Base-by-base conservation (phyloP, 2,797 vertebrate genomes). In the Eutrigla gurnardus region DNA sequence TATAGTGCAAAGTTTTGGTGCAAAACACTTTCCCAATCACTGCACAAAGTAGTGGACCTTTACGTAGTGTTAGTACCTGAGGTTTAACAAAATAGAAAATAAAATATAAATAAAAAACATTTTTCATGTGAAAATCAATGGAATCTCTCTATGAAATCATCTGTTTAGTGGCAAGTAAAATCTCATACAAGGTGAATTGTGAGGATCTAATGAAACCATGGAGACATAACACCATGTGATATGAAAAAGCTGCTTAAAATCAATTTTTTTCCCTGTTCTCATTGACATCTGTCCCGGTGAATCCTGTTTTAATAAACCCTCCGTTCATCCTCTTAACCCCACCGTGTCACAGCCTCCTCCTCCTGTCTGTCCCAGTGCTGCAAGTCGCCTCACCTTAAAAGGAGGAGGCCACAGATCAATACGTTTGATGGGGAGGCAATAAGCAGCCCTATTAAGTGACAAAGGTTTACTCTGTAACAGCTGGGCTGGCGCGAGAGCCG, bases 401-500 rank as follows among this genome's bases (percentile, higher is more conserved):
- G 93, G 95, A 94, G 93, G 65, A 93, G 95, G 96, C 96, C 96
- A 96, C 96, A 97, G 97, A 98, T 98, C 97, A 96, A 98, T 98
- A 97, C 96, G 94, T 97, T 97, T 98, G 97, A 98, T 97, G 96
- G 95, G 96, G 96, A 96, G 96, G 96, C 96, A 97, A 97, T 98
- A 97, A 97, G 96, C 96, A 96, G 96, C 96, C 96, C 97, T 98
- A 98, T 98, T 98, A 98, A 97, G 96, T 97, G 97, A 98, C 97
- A 98, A 98, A 98, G 98, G 97, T 99, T 98, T 98, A 96, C 97
- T 97, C 97, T 97, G 97, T 96, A 98, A 98, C 98, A 99, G 97
- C 98, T 99, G 98, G 97, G 96, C 97, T 97, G 97, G 97, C 96
- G 94, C 95, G 95, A 94, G 95, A 97, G 96, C 95, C 96, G 97